phyloP scores from a whole-genome alignment of 2,113 vertebrate species.

The Perognathus longimembris region DNA sequence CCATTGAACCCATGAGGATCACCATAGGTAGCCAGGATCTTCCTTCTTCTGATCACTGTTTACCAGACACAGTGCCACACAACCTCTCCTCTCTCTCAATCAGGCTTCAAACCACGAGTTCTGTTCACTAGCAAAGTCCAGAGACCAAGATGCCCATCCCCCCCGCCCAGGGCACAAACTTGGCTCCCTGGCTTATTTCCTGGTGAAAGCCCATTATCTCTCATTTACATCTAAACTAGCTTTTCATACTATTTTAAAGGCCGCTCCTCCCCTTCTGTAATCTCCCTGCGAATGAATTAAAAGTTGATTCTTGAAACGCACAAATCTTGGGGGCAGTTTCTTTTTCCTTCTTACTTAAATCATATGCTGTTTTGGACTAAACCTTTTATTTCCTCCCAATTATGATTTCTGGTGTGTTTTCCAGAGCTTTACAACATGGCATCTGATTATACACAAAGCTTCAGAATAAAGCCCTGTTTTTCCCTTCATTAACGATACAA shows the following conservation, averaged over 20 bases:
- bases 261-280: constrained; percentile 84
- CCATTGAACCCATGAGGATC: constrained; percentile 67
- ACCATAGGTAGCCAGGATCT: constrained; percentile 58
- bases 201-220: constrained; percentile 85
- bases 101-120: constrained; percentile 64
- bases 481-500: constrained; percentile 90
- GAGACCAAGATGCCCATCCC: constrained; percentile 55
- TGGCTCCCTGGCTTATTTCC: constrained; percentile 83
- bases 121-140: constrained; percentile 71
- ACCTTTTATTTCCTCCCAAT: constrained; percentile 89
- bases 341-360: constrained; percentile 88
- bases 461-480: constrained; percentile 87
- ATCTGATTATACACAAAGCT: constrained; percentile 90
- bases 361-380: constrained; percentile 87
- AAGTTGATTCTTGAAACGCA: constrained; percentile 87
- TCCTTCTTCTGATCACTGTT: constrained; percentile 70
- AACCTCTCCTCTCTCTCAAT: constrained; percentile 67
- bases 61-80: constrained; percentile 70
- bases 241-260: constrained; percentile 88
- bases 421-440: constrained; percentile 88
- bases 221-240: constrained; percentile 89
- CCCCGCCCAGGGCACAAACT: constrained; percentile 75
- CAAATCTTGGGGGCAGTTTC: constrained; percentile 86
- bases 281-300: constrained; percentile 87
- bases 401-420: constrained; percentile 91